Evolutionary conservation across 2,888 invertebrate species (phyloP).

Genomic region (Hesperia comma): DNA sequence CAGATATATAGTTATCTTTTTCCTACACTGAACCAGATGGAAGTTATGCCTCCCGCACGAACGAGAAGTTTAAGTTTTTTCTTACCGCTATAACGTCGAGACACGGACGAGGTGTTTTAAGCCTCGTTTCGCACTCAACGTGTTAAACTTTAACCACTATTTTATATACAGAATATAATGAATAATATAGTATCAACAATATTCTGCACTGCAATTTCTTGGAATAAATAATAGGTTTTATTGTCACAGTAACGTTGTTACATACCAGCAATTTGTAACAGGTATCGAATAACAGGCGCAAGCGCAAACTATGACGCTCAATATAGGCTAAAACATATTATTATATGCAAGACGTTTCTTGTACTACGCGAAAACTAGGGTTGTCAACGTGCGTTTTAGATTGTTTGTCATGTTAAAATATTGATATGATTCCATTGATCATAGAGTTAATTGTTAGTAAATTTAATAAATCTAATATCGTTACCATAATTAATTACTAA

Average conservation of each 20-base stretch:
- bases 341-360: slow-evolving; percentile 84
- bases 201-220: no score
- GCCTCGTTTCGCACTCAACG: no score
- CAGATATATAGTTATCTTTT: no score
- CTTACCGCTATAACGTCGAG: no score
- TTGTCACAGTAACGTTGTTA: neutral
- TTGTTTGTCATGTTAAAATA: neutral
- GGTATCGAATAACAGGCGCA: slow-evolving; percentile 48
- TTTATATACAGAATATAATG: no score
- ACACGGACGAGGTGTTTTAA: no score
- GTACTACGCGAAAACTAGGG: slow-evolving; percentile 80
- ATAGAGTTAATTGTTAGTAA: neutral
- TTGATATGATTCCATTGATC: neutral
- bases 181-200: no score
- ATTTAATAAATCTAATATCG: neutral
- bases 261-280: slow-evolving; percentile 14
- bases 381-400: slow-evolving; percentile 47
- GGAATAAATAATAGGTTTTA: neutral
- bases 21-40: no score
- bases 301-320: slow-evolving; percentile 65
- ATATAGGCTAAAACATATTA: slow-evolving; percentile 84
- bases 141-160: no score
- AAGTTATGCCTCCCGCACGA: no score
- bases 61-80: no score
- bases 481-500: no score